phyloP scores from a whole-genome alignment of 2,113 vertebrate genomes.

The Lathamus discolor region DNA sequence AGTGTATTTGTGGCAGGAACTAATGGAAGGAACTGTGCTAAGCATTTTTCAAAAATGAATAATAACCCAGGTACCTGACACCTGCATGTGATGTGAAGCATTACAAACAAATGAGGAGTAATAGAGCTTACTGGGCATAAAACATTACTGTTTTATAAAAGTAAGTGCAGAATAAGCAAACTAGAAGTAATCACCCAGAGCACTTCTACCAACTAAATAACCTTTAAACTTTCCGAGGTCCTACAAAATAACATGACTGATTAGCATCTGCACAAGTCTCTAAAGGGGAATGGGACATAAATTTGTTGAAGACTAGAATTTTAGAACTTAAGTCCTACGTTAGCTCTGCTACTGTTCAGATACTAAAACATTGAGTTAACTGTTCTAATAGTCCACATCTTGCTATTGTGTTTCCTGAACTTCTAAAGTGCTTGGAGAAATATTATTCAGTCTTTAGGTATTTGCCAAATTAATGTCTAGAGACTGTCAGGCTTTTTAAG shows the following conservation, averaged over 20 bases:
- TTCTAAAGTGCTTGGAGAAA: not conserved
- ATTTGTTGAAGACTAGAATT: not conserved
- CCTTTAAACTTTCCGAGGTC: conserved; percentile 64
- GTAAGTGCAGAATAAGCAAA: conserved; percentile 65
- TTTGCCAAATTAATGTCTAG: not conserved
- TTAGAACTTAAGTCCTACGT: not conserved
- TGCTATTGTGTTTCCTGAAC: not conserved
- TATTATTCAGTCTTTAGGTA: not conserved
- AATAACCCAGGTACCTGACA: conserved; percentile 43
- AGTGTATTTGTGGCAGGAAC: conserved; percentile 31
- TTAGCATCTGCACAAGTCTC: conserved; percentile 16
- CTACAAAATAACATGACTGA: conserved; percentile 48
- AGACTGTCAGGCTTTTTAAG: not conserved
- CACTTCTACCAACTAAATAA: conserved; percentile 53
- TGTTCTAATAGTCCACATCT: not conserved
- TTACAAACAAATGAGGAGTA: conserved; percentile 65
- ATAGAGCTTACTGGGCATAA: conserved; percentile 60
- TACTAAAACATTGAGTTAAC: not conserved
- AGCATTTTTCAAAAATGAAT: conserved; percentile 65
- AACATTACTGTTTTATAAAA: conserved; percentile 47
- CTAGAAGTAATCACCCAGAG: conserved; percentile 49
- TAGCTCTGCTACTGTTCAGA: not conserved
- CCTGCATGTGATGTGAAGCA: conserved; percentile 57
- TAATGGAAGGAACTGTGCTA: conserved; percentile 41
- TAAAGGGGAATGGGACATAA: not conserved